Evolutionary conservation across 2,797 vertebrate genomes (phyloP).

Genomic region (Sebastiscus tertius): DNA sequence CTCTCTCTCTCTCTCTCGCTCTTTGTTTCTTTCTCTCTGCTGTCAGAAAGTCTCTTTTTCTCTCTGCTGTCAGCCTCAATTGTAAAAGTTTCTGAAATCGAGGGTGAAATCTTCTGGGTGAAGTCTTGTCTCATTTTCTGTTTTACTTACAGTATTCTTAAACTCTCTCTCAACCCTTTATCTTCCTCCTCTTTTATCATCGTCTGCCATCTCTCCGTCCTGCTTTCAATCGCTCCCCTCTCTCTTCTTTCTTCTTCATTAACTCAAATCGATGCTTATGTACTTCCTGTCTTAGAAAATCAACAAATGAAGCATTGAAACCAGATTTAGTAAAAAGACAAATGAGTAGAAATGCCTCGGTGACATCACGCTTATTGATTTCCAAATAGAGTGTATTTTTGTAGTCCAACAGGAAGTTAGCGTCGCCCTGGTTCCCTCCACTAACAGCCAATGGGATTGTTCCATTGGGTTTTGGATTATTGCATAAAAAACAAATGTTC

Average conservation of each 20-base stretch:
- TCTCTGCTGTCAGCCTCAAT: constrained; percentile 18
- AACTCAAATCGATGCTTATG: constrained; percentile 2
- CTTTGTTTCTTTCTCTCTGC: constrained; percentile 7
- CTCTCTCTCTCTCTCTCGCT: constrained; percentile 11
- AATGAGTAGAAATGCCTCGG: neutral
- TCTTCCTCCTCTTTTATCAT: constrained; percentile 11
- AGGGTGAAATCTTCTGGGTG: constrained; percentile 41
- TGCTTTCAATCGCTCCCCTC: neutral
- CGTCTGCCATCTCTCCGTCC: neutral
- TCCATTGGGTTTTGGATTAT: too few relatives aligned
- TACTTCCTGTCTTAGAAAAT: constrained; percentile 26
- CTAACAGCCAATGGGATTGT: too few relatives aligned
- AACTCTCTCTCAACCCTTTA: neutral
- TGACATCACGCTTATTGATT: neutral
- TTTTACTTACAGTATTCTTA: constrained; percentile 7
- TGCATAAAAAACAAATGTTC: too few relatives aligned
- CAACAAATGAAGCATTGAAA: neutral
- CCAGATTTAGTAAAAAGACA: neutral
- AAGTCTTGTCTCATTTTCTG: constrained; percentile 2
- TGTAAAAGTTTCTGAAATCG: constrained; percentile 18
- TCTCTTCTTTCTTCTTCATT: neutral
- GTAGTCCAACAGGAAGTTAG: too few relatives aligned
- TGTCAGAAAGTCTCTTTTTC: constrained; percentile 2
- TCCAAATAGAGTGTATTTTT: too few relatives aligned
- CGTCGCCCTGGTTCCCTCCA: too few relatives aligned